These are phyloP conservation scores for Phalloptychus januarius DNA, from an alignment of 2,797 vertebrate species.

Conservation along the genomic window DNA sequence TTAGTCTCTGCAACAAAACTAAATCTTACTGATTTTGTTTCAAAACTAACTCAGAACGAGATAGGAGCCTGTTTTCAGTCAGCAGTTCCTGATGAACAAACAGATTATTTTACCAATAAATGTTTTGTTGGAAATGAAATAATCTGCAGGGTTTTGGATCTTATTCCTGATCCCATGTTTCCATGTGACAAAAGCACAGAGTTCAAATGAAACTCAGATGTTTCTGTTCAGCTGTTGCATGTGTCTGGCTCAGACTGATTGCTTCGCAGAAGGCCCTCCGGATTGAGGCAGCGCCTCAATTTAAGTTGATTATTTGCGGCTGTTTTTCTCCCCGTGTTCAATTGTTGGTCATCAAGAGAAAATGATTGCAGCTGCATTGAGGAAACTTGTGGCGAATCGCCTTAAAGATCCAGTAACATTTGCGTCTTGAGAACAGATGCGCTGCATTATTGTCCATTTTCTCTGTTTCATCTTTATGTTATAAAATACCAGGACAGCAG, in stretches of 20 bases:
- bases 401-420: conserved; percentile 44
- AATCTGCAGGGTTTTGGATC: too few species aligned
- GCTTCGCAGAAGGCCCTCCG: conserved; percentile 44
- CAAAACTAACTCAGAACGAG: too few species aligned
- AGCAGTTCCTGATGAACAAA: too few species aligned
- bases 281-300: conserved; percentile 40
- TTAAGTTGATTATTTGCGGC: conserved; percentile 49
- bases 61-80: too few species aligned
- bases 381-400: conserved; percentile 31
- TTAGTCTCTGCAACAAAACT: too few species aligned
- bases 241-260: conserved; percentile 42
- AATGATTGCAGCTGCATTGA: conserved; percentile 21
- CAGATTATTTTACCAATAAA: too few species aligned
- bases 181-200: conserved; percentile 54
- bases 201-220: conserved; percentile 36
- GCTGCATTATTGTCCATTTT: conserved; percentile 5
- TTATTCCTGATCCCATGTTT: background rate
- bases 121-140: too few species aligned
- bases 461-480: background rate
- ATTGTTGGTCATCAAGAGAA: conserved; percentile 29
- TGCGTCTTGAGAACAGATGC: conserved; percentile 15
- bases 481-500: background rate
- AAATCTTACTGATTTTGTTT: too few species aligned
- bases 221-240: conserved; percentile 33
- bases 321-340: conserved; percentile 14